phyloP scores from a whole-genome alignment of 2,888 invertebrate genomes.

The Myopa testacea region DNA sequence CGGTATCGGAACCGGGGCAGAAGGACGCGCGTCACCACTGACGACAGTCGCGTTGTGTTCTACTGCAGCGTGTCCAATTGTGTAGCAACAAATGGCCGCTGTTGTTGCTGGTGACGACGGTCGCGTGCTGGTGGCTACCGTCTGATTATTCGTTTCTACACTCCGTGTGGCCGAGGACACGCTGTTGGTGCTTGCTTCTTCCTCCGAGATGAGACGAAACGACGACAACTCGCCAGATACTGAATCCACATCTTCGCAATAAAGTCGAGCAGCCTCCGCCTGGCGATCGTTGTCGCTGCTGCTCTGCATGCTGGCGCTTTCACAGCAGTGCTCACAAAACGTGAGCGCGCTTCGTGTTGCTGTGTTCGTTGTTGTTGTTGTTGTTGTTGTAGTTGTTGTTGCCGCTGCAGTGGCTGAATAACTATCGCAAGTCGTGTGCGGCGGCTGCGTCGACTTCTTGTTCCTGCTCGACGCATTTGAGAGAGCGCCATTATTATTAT shows the following conservation, averaged over 20 bases:
- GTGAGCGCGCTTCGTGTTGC: slow-evolving; percentile 57
- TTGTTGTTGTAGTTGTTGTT: slow-evolving; percentile 33
- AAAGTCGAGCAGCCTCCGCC: slow-evolving; percentile 53
- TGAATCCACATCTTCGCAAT: slow-evolving; percentile 59
- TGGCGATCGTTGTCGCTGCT: slow-evolving; percentile 18
- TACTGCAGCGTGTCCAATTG: slow-evolving; percentile 53
- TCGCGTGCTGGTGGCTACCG: background rate
- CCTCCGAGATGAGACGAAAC: slow-evolving; percentile 64
- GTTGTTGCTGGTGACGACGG: slow-evolving; percentile 39
- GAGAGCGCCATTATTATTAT: slow-evolving; percentile 7
- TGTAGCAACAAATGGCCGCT: slow-evolving; percentile 61
- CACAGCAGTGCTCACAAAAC: slow-evolving; percentile 61
- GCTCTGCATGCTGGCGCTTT: slow-evolving; percentile 48
- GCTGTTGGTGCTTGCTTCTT: slow-evolving; percentile 52
- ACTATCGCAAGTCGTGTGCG: slow-evolving; percentile 34
- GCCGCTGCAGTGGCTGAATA: slow-evolving; percentile 31
- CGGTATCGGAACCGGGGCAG: background rate
- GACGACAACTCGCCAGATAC: slow-evolving; percentile 64
- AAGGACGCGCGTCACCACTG: background rate
- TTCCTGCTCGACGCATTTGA: background rate
- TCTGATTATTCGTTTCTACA: background rate
- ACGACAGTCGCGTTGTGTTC: slow-evolving; percentile 33
- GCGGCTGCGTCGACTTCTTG: slow-evolving; percentile 25
- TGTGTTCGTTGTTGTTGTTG: slow-evolving; percentile 28
- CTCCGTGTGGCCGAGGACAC: slow-evolving; percentile 45